Conservation (phyloP, 2,888 invertebrate species). For the Apeira syringaria region DNA sequence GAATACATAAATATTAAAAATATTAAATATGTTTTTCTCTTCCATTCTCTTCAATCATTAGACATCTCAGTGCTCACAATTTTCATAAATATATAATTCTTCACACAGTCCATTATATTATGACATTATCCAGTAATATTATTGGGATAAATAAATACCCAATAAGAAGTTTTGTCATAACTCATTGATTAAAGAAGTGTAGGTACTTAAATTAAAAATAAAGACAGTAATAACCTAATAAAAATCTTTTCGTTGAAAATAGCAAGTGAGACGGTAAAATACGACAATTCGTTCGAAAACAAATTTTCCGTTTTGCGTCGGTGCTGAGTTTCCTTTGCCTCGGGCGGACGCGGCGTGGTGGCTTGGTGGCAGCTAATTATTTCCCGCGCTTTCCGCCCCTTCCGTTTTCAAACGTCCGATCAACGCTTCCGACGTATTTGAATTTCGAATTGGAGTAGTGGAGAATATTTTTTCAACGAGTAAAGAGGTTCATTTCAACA, state of each 20-base stretch:
- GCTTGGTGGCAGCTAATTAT: slow-evolving; percentile 68
- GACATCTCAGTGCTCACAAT: no score
- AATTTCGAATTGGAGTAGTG: slow-evolving; percentile 37
- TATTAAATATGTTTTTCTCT: no score
- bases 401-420: slow-evolving; percentile 56
- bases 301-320: slow-evolving; percentile 38
- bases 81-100: no score
- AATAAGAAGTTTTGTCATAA: no score
- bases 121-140: no score
- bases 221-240: neutral
- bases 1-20: no score
- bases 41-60: no score
- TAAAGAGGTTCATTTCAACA: no score
- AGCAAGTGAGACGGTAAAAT: slow-evolving; percentile 40
- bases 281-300: slow-evolving; percentile 36
- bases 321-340: slow-evolving; percentile 59
- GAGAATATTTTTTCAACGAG: slow-evolving; percentile 9
- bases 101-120: no score
- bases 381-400: slow-evolving; percentile 66
- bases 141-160: no score
- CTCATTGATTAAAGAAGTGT: no score
- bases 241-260: slow-evolving; percentile 15
- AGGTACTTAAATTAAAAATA: no score
- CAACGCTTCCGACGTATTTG: slow-evolving; percentile 38
- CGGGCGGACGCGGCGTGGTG: slow-evolving; percentile 47